Base-by-base conservation (phyloP, 1,140 invertebrate species). In the Nixonia krombeini region DNA sequence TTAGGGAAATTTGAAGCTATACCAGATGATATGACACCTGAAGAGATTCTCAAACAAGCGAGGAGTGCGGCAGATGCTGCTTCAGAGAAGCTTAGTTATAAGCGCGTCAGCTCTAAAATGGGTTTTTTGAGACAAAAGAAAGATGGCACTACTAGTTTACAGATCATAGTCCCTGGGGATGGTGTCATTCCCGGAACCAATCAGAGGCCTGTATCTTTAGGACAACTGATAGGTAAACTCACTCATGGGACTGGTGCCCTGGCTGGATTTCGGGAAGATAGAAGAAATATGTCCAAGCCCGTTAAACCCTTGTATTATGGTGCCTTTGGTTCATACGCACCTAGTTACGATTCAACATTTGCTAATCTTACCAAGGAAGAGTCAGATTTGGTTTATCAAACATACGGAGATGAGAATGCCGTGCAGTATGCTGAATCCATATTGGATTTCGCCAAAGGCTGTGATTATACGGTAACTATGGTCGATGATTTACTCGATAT, bases 261-360 rank as follows among this genome's bases (percentile, higher is more conserved):
- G 23, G 89, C 84, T 74, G 92, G 91, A 8, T 93, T 92, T 42
- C 90, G 94, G 44, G 95, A 98, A 76, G 96, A 98, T 79, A 90
- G 94, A 9, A 88, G 95, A 33, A 98, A 97, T 81, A 85, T 91
- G 57, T 92, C 93, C 0, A 96, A 95, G 80, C 90, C 94, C 77
- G 94, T 97, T 1, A 95, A 95, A 78, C 94, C 96, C 0, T 83
- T 98, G 1, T 94, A 96, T 79, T 98, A 98, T 81, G 97, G 96
- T 0, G 92, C 96, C 2, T 99, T 96, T 86, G 93, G 94, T 26
- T 96, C 95, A 1, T 97, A 97, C 86, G 96, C 96, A 1, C 97
- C 97, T 0, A 91, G 91, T 12, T 96, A 96, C 83, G 97, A 99
- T 82, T 97, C 96, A 0, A 96, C 95, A 1, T 98, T 98, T 87